Evolutionary conservation across 2,888 invertebrate species (phyloP), one percentile per base, ranked within the genome.

Genomic region (Sinopyrophorus schimmeli): DNA sequence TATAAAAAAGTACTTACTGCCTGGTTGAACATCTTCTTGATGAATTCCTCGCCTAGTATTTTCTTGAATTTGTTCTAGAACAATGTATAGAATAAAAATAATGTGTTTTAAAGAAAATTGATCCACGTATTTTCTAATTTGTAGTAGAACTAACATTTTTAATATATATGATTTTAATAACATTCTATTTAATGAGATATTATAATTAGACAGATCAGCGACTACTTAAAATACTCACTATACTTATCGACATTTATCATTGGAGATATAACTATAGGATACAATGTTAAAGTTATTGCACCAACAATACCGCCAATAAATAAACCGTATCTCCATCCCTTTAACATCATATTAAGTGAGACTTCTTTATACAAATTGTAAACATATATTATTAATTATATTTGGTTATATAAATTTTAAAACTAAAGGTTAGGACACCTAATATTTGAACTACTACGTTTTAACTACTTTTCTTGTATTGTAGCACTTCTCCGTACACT

Each of bases 181-280:
- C n/a, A n/a, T n/a, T n/a, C n/a, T n/a, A n/a, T n/a, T n/a, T n/a
- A n/a, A n/a, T n/a, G n/a, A n/a, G n/a, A n/a, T n/a, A n/a, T n/a
- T n/a, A n/a, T n/a, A n/a, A n/a, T n/a, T n/a, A n/a, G n/a, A n/a
- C n/a, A n/a, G n/a, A n/a, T n/a, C n/a, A n/a, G n/a, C n/a, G n/a
- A n/a, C n/a, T n/a, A n/a, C n/a, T 2, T 47, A 27, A 30, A 32
- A 7, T 40, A 68, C 76, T 75, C 72, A 80, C 80, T 78, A 64
- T 83, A 85, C 63, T 81, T 76, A 1, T 81, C 77, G 3, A 77
- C 69, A 66, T 84, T 76, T 11, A 80, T 62, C 76, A 83, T 80
- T 2, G 84, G 85, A 54, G 78, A 75, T 53, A 85, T 75, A 15
- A 79, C 71, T 51, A 83, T 76, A 2, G 84, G 83, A 67, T 84